Base-by-base conservation (phyloP, 2,797 vertebrate species). In the Otolemur crassicaudatus region DNA sequence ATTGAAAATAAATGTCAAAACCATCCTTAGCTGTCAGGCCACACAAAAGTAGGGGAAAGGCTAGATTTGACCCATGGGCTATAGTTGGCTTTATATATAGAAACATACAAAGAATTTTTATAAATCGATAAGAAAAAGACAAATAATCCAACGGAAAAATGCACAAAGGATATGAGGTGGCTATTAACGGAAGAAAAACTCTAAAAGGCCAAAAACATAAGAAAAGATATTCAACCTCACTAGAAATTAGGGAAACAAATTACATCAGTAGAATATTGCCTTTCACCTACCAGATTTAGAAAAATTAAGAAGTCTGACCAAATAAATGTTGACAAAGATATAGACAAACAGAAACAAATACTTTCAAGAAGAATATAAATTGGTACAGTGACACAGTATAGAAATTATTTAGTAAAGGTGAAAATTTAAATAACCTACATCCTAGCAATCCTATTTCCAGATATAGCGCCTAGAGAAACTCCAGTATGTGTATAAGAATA, bases 81-180 rank as follows among this genome's bases (percentile, higher is more conserved):
- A 37, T 13, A 34, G 53, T 81, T 92, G 90, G 56, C 14, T 87
- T 22, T 65, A 65, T 65, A 14, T 31, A 65, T 29, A 80, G 4
- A 53, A 91, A 61, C 84, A 49, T 34, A 86, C 17, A 79, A 91
- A 95, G 49, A 92, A 85, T 82, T 70, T 22, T 49, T n/a, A 56
- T 60, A 94, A 94, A 46, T 53, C 58, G 85, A 8, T 79, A 82
- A 75, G 16, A 92, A 86, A 94, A 95, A 93, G 43, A 77, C n/a
- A 95, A 76, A 90, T 84, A 93, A 96, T 37, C 70, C 27, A 96
- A 94, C 37, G 87, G 17, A 96, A 90, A 95, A 94, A 89, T 61
- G 20, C n/a, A 73, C 37, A 49, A 77, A 69, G 58, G 25, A 31
- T 67, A 93, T 46, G 58, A 92, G 56, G 19, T 75, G 14, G 31